These are phyloP conservation scores for Lipophrys pholis DNA, from an alignment of 2,113 vertebrate genomes.

Conservation along the genomic window DNA sequence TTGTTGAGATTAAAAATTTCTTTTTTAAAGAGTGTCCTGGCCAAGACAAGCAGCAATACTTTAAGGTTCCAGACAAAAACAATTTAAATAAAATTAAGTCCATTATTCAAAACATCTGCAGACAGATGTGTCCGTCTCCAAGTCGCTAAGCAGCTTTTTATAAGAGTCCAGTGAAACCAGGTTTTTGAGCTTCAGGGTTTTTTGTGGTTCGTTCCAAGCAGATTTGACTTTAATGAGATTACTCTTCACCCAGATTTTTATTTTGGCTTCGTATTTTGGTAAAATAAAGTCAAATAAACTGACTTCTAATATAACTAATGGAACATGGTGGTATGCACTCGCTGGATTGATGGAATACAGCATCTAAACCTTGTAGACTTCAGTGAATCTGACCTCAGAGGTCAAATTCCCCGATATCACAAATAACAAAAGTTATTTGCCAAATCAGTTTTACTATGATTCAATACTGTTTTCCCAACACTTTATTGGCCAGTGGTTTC, in stretches of 20 bases:
- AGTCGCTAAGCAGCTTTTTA: too few species aligned
- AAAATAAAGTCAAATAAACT: neutral
- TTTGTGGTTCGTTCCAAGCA: too few species aligned
- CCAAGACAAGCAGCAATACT: too few species aligned
- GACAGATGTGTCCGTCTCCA: too few species aligned
- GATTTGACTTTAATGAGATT: constrained; percentile 3
- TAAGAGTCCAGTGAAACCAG: too few species aligned
- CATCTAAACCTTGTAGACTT: neutral
- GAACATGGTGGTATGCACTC: neutral
- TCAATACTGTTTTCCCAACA: neutral
- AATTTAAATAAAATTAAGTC: too few species aligned
- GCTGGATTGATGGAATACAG: neutral
- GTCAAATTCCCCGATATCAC: neutral
- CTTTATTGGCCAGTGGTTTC: neutral
- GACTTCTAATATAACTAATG: neutral
- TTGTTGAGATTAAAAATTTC: too few species aligned
- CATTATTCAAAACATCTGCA: too few species aligned
- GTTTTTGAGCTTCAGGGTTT: too few species aligned
- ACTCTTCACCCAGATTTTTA: constrained; percentile 26
- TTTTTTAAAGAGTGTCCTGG: too few species aligned
- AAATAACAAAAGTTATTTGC: neutral
- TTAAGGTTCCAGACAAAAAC: too few species aligned
- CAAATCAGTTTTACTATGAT: neutral
- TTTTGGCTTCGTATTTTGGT: constrained; percentile 17
- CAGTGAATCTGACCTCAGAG: too few species aligned